Base-by-base conservation (phyloP, 2,797 vertebrate genomes). In the Notolabrus celidotus region DNA sequence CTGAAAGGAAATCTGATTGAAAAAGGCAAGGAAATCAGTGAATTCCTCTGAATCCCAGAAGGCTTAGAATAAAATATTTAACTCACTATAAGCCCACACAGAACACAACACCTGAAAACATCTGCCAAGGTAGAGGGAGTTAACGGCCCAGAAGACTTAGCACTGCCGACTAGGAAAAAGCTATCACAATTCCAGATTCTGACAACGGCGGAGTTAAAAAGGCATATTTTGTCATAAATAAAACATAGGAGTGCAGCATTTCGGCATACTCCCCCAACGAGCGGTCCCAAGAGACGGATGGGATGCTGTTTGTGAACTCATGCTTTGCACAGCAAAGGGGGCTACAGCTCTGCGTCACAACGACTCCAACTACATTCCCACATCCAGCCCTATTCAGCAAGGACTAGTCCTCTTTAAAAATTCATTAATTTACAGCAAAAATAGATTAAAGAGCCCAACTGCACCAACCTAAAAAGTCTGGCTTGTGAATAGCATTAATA, bases 371-470 rank as follows among this genome's bases (percentile, higher is more conserved):
- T 79, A 65, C 85, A 88, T 80, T 86, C 89, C 87, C 87, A 87
- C 74, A 92, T 88, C 84, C 83, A 88, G 67, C 70, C 23, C 68
- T 85, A 89, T 90, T 89, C 92, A 87, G 81, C 62, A 55, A 89
- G 84, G 88, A 93, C 86, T 81, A 88, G 83, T 87, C 85, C 90
- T 91, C 85, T 91, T 94, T 93, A 93, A 94, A 94, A 93, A 94
- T 93, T 89, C 87, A 93, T 94, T 93, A 89, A 93, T 93, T 94
- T 92, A 91, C 90, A 90, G 90, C 93, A 92, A 91, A 94, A 93
- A 93, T 93, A 93, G 92, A 93, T 92, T 92, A 92, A 93, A 92
- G 88, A 71, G 51, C 84, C 88, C 85, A 91, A 90, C 88, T 89
- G 87, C 87, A 86, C 82, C 86, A 90, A 86, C 87, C 88, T 86